phyloP scores from a whole-genome alignment of 2,113 vertebrate genomes.

The Grantiella picta region DNA sequence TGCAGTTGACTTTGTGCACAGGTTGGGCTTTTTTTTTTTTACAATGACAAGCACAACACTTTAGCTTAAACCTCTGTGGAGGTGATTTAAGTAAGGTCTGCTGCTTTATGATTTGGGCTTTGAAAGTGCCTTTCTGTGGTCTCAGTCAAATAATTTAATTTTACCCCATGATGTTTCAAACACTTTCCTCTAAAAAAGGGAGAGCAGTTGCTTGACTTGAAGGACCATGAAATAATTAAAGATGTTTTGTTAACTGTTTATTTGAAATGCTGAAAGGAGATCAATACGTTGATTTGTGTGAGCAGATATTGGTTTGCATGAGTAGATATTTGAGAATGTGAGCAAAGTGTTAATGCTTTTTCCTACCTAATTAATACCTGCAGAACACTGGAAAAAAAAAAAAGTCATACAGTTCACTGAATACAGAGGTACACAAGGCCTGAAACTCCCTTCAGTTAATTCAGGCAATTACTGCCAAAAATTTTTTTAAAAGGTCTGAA shows the following conservation, averaged over 20 bases:
- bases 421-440: neutral
- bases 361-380: neutral
- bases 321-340: neutral
- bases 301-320: neutral
- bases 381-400: neutral
- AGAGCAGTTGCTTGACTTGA: neutral
- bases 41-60: slow-evolving; percentile 7
- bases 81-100: slow-evolving; percentile 22
- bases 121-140: slow-evolving; percentile 5
- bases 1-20: neutral
- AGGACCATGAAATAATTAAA: neutral
- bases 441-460: slow-evolving; percentile 19
- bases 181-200: neutral
- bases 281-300: neutral
- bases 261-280: neutral
- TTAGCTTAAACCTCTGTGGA: slow-evolving; percentile 8
- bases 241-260: neutral
- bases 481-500: neutral
- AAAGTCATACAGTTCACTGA: neutral
- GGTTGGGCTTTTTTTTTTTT: slow-evolving; percentile 1
- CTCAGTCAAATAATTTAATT: neutral
- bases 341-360: neutral
- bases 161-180: slow-evolving; percentile 24
- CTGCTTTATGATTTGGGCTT: slow-evolving; percentile 15
- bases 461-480: slow-evolving; percentile 11